Percentiles rank a stretch among this genome's conserved stretches.
phyloP scores from a whole-genome alignment of 2,888 invertebrate species.

The Lydus trimaculatus region DNA sequence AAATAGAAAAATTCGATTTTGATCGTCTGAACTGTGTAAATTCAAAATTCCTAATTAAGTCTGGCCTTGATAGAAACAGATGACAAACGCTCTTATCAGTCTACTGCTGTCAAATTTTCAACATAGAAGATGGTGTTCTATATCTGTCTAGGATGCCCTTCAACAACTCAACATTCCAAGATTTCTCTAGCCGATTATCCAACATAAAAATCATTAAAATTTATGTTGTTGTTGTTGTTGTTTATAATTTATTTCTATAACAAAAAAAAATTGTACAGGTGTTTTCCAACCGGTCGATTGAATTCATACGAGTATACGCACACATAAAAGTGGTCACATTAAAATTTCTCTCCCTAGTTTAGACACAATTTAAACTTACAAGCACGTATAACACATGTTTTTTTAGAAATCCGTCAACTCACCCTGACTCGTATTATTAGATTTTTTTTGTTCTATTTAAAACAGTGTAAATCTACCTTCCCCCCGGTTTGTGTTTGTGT shows the following conservation, averaged over 20 bases:
- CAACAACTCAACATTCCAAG: background rate
- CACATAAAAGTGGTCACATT: background rate
- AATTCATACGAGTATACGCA: background rate
- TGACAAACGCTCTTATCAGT: background rate
- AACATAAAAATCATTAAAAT: slow-evolving; percentile 3
- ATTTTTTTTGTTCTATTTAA: slow-evolving; percentile 17
- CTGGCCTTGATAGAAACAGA: too few relatives aligned
- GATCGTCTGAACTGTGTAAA: background rate
- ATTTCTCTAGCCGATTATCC: background rate
- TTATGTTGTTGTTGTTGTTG: background rate
- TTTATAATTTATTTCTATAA: background rate
- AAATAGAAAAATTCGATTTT: background rate
- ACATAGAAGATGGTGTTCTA: background rate
- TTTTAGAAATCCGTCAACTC: background rate
- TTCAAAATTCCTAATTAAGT: background rate
- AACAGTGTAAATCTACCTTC: slow-evolving; percentile 18
- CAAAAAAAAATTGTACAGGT: background rate
- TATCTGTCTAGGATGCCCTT: too few relatives aligned
- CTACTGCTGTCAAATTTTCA: background rate
- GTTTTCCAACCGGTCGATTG: background rate
- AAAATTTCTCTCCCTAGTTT: background rate
- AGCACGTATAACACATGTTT: background rate
- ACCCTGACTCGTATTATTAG: background rate
- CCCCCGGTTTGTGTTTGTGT: slow-evolving; percentile 6
- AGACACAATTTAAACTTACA: background rate